These are phyloP conservation scores for Tenebrosternarchus preto DNA, from an alignment of 2,113 vertebrate species.

Conservation along the genomic window DNA sequence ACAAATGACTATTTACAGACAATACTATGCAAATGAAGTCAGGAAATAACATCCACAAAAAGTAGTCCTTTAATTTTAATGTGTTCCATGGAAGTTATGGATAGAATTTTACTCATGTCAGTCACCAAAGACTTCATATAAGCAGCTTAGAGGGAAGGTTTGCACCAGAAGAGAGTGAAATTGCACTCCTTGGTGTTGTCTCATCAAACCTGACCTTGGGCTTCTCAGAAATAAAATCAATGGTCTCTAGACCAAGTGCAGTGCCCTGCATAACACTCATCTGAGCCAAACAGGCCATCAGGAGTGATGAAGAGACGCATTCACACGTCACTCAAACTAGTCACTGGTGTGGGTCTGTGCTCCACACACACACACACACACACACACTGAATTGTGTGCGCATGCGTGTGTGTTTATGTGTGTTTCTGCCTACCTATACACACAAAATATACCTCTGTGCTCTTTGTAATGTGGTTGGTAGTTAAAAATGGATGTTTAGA, in stretches of 20 bases:
- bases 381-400: too few relatives aligned
- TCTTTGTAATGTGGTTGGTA: too few relatives aligned
- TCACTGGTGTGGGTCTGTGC: slow-evolving; percentile 17
- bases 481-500: too few relatives aligned
- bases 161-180: slow-evolving; percentile 33
- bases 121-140: background rate
- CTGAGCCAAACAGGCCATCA: slow-evolving; percentile 37
- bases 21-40: background rate
- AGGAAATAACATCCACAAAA: background rate
- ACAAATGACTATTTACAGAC: background rate
- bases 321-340: slow-evolving; percentile 37
- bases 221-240: slow-evolving; percentile 48
- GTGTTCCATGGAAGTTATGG: background rate
- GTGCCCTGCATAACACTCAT: slow-evolving; percentile 38
- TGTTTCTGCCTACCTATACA: background rate
- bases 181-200: slow-evolving; percentile 42
- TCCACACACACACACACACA: slow-evolving; percentile 8
- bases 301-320: slow-evolving; percentile 31
- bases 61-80: background rate
- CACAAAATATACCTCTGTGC: too few relatives aligned
- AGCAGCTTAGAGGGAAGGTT: slow-evolving; percentile 6
- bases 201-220: slow-evolving; percentile 49
- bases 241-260: slow-evolving; percentile 37
- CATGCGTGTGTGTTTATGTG: background rate
- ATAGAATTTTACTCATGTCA: background rate